Conservation (phyloP, 1,140 invertebrate species). For the Nixonia krombeini region DNA sequence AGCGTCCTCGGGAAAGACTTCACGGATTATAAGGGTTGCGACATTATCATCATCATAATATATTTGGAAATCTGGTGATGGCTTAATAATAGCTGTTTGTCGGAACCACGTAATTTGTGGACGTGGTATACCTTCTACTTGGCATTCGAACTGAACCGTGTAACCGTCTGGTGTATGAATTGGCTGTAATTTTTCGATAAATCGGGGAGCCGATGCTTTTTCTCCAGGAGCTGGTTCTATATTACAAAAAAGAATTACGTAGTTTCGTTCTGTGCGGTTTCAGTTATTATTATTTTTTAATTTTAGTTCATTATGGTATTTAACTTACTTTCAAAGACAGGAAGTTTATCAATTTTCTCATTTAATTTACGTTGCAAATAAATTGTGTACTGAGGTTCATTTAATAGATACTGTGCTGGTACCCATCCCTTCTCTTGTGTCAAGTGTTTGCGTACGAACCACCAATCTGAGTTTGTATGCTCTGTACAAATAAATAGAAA, state of each 20-base stretch:
- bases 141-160: conserved; percentile 90
- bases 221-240: conserved; percentile 84
- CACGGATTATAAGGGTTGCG: conserved; percentile 92
- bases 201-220: conserved; percentile 84
- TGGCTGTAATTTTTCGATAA: conserved; percentile 87
- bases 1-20: conserved; percentile 97
- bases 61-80: conserved; percentile 91
- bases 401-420: conserved; percentile 89
- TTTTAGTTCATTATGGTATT: conserved; percentile 3
- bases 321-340: conserved; percentile 90
- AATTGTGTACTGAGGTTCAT: conserved; percentile 83
- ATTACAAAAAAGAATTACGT: conserved; percentile 40
- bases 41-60: conserved; percentile 94
- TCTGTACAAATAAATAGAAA: conserved; percentile 67
- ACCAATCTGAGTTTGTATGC: conserved; percentile 87
- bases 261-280: no score
- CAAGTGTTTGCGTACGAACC: conserved; percentile 91
- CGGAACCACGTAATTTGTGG: conserved; percentile 96
- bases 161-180: conserved; percentile 88
- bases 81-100: conserved; percentile 92
- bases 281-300: neutral
- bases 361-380: conserved; percentile 90
- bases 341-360: conserved; percentile 92
- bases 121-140: conserved; percentile 89
- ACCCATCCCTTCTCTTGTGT: conserved; percentile 94